Evolutionary conservation across 2,797 vertebrate genomes (phyloP).

Genomic region (Gila robusta): DNA sequence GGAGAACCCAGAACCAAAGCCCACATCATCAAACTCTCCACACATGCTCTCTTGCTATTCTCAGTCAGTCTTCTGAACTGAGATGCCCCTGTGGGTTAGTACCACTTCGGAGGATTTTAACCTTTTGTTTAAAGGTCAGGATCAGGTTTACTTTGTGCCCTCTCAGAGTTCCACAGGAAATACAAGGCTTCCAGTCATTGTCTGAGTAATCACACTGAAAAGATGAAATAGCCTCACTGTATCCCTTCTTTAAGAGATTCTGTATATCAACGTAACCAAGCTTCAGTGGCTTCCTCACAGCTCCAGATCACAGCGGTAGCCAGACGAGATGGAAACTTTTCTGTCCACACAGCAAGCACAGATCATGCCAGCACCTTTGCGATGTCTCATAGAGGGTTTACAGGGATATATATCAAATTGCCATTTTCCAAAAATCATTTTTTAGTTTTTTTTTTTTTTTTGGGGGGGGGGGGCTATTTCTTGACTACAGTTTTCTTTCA

Average conservation of each 20-base stretch:
- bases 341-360: conserved; percentile 20
- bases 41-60: conserved; percentile 6
- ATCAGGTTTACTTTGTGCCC: conserved; percentile 23
- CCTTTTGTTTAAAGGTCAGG: conserved; percentile 6
- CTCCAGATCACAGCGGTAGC: neutral
- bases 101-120: neutral
- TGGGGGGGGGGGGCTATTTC: neutral
- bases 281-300: neutral
- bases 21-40: conserved; percentile 16
- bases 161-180: conserved; percentile 41
- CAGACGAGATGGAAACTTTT: conserved; percentile 21
- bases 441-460: neutral
- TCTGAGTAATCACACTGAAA: conserved; percentile 33
- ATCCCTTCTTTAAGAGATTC: conserved; percentile 17
- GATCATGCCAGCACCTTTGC: neutral
- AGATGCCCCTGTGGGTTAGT: neutral
- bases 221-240: conserved; percentile 47
- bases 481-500: neutral
- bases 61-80: neutral
- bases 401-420: conserved; percentile 7
- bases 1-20: conserved; percentile 6
- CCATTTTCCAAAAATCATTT: neutral
- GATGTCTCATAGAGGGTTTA: neutral
- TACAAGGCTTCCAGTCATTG: conserved; percentile 30
- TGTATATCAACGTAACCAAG: conserved; percentile 16